A percentile compares a stretch with the other conserved stretches of the same genome.
Conservation (phyloP, 2,888 invertebrate species). For the Beris morrisii region DNA sequence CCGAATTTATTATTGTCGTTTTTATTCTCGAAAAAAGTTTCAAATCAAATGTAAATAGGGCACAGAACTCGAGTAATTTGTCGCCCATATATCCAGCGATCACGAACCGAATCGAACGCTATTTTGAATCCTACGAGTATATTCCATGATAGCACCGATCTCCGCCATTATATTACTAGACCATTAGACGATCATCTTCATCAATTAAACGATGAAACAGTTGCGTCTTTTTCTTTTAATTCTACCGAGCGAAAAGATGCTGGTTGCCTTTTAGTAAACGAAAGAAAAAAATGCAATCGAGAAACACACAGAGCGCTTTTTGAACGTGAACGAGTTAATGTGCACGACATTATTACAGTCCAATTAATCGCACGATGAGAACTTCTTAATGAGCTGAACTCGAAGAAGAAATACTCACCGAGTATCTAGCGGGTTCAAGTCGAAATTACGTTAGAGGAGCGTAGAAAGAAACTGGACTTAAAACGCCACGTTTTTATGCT, state of each 20-base stretch:
- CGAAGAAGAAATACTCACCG: neutral
- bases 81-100: constrained; percentile 28
- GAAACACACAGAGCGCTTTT: neutral
- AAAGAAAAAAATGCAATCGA: constrained; percentile 1
- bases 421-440: too few relatives aligned
- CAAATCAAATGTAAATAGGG: constrained; percentile 10
- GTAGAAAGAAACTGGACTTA: too few relatives aligned
- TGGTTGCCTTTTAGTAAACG: constrained; percentile 12
- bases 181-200: constrained; percentile 31
- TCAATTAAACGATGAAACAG: constrained; percentile 30
- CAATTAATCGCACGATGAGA: constrained; percentile 29
- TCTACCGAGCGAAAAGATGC: constrained; percentile 15
- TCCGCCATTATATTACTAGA: constrained; percentile 20
- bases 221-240: constrained; percentile 24
- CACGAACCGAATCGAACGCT: constrained; percentile 27
- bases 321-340: constrained; percentile 29
- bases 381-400: constrained; percentile 3
- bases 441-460: too few relatives aligned
- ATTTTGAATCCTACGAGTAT: constrained; percentile 9
- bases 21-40: neutral
- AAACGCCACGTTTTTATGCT: too few relatives aligned
- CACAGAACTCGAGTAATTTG: constrained; percentile 16
- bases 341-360: constrained; percentile 29
- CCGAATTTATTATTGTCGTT: neutral
- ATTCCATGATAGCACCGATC: constrained; percentile 12